Conservation (phyloP, 2,797 vertebrate species). For the Argentina silus region DNA sequence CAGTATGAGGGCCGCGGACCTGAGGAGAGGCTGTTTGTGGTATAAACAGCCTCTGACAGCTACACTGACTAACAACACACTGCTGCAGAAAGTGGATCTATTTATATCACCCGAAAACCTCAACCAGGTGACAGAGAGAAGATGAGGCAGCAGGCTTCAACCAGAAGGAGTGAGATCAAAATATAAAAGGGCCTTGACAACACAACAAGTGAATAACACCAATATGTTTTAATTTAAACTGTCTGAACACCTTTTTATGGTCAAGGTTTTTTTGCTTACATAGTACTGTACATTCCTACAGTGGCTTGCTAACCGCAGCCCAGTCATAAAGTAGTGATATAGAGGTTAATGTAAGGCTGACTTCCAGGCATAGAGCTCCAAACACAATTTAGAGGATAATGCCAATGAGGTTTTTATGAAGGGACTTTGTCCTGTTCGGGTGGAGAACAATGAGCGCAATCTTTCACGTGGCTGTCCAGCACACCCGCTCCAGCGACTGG, state of each 20-base stretch:
- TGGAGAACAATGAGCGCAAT: conserved; percentile 47
- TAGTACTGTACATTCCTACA: conserved; percentile 6
- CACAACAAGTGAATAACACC: conserved; percentile 48
- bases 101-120: conserved; percentile 63
- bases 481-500: conserved; percentile 51
- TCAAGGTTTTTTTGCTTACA: conserved; percentile 38
- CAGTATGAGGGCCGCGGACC: conserved; percentile 75
- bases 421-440: conserved; percentile 42
- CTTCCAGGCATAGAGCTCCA: conserved; percentile 36
- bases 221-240: conserved; percentile 48
- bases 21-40: conserved; percentile 70
- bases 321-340: conserved; percentile 55
- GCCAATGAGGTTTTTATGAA: conserved; percentile 52
- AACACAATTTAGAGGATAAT: conserved; percentile 51
- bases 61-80: conserved; percentile 72
- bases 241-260: conserved; percentile 35
- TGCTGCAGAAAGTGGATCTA: conserved; percentile 66
- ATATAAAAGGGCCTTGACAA: conserved; percentile 53
- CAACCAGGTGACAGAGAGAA: conserved; percentile 66
- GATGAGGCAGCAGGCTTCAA: conserved; percentile 53
- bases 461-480: conserved; percentile 43
- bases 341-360: conserved; percentile 68
- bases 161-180: conserved; percentile 55
- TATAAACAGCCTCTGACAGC: conserved; percentile 76
- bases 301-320: conserved; percentile 18